A percentile compares a stretch with the other conserved stretches of the same genome.
phyloP scores from a whole-genome alignment of 2,888 invertebrate genomes.

The Rhingia rostrata region DNA sequence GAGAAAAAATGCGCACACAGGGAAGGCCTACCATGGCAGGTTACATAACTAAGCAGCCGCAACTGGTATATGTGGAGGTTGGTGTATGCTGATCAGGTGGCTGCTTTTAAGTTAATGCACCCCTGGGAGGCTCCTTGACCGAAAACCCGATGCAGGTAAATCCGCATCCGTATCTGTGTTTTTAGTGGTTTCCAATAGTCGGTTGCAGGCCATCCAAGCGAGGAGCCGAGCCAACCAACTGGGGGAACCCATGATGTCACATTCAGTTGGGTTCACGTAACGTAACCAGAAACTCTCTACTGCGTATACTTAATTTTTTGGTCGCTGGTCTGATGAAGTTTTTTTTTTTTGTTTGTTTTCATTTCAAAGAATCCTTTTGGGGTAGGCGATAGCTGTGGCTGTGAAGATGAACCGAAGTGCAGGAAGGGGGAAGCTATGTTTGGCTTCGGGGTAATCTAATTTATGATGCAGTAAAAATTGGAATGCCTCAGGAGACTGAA shows the following conservation, averaged over 20 bases:
- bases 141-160: constrained; percentile 73
- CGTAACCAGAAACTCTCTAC: constrained; percentile 47
- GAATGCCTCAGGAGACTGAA: constrained; percentile 79
- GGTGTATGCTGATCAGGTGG: constrained; percentile 29
- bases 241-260: constrained; percentile 67
- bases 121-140: constrained; percentile 72
- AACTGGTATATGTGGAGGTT: constrained; percentile 51
- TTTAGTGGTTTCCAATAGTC: constrained; percentile 74
- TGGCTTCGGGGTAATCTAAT: constrained; percentile 79
- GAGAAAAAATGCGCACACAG: constrained; percentile 39
- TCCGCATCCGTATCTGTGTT: constrained; percentile 74
- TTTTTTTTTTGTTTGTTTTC: constrained; percentile 22
- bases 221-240: constrained; percentile 49
- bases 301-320: constrained; percentile 72
- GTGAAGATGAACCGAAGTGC: constrained; percentile 3
- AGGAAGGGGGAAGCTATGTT: constrained; percentile 49
- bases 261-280: constrained; percentile 70
- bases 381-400: background rate
- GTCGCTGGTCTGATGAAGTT: constrained; percentile 47
- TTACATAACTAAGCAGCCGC: constrained; percentile 70
- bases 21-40: constrained; percentile 42
- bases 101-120: constrained; percentile 74
- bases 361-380: constrained; percentile 60
- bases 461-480: constrained; percentile 81
- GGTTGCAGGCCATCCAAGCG: constrained; percentile 59